Evolutionary conservation across 2,888 invertebrate genomes (phyloP).

Genomic region (Xanthorhoe spadicearia): DNA sequence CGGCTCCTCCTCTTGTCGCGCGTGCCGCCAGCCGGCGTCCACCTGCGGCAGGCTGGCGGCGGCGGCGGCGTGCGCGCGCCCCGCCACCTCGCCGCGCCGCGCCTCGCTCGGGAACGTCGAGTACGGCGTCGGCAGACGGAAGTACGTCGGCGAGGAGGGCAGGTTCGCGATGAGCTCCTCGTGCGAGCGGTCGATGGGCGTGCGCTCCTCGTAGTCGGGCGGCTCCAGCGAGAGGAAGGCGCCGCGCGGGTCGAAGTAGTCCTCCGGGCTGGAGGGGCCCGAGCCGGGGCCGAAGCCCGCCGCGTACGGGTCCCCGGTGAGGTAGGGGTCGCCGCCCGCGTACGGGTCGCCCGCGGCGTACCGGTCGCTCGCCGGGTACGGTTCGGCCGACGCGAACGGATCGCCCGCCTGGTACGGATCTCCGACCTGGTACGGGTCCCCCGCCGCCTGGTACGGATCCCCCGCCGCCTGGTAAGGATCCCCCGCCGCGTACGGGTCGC

Average conservation of each 20-base stretch:
- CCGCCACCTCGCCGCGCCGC: conserved; percentile 83
- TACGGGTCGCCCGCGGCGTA: conserved; percentile 56
- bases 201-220: conserved; percentile 81
- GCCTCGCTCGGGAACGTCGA: conserved; percentile 86
- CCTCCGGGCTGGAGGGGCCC: conserved; percentile 88
- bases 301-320: conserved; percentile 55
- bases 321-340: conserved; percentile 57
- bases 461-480: conserved; percentile 12
- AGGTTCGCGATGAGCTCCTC: conserved; percentile 85
- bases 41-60: conserved; percentile 89
- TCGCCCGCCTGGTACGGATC: conserved; percentile 12
- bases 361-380: conserved; percentile 54
- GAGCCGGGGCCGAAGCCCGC: conserved; percentile 80
- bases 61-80: conserved; percentile 87
- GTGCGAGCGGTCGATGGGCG: conserved; percentile 83
- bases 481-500: conserved; percentile 11
- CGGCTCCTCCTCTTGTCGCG: conserved; percentile 73
- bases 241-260: conserved; percentile 84
- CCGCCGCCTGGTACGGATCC: conserved; percentile 10
- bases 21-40: conserved; percentile 74
- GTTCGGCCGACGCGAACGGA: conserved; percentile 49
- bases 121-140: conserved; percentile 85
- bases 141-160: conserved; percentile 75
- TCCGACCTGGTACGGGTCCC: conserved; percentile 51
- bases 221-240: conserved; percentile 77